Percentiles rank a stretch among this genome's conserved stretches.
phyloP scores from a whole-genome alignment of 2,797 vertebrate genomes.

The Hemibagrus guttatus region DNA sequence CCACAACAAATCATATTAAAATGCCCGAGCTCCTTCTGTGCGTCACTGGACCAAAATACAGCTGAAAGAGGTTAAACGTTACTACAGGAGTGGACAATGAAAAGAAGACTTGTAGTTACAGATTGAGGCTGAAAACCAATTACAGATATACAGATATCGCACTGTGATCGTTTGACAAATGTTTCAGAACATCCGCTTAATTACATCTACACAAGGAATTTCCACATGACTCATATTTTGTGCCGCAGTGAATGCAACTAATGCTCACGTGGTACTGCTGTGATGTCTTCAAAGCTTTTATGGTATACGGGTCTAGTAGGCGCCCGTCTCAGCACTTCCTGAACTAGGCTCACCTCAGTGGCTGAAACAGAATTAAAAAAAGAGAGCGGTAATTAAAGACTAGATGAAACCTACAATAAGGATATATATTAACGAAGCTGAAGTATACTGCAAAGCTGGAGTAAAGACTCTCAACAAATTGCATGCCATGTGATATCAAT shows the following conservation, averaged over 20 bases:
- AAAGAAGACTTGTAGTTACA: not conserved
- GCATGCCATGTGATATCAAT: not conserved
- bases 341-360: constrained; percentile 79
- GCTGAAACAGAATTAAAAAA: constrained; percentile 66
- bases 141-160: not conserved
- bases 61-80: constrained; percentile 24
- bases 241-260: constrained; percentile 48
- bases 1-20: constrained; percentile 21
- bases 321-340: constrained; percentile 84
- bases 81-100: constrained; percentile 4
- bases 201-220: constrained; percentile 8
- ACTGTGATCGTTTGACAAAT: not conserved
- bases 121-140: not conserved
- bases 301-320: constrained; percentile 81
- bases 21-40: constrained; percentile 34
- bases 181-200: constrained; percentile 8
- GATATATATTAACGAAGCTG: not conserved
- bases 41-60: constrained; percentile 30
- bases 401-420: not conserved
- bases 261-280: constrained; percentile 85
- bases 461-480: not conserved
- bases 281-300: constrained; percentile 93
- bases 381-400: no score
- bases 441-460: not conserved
- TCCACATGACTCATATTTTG: not conserved